Evolutionary conservation across 2,113 vertebrate species (phyloP), one percentile per base, ranked within the genome.

Genomic region (Chamaetylas fuelleborni): DNA sequence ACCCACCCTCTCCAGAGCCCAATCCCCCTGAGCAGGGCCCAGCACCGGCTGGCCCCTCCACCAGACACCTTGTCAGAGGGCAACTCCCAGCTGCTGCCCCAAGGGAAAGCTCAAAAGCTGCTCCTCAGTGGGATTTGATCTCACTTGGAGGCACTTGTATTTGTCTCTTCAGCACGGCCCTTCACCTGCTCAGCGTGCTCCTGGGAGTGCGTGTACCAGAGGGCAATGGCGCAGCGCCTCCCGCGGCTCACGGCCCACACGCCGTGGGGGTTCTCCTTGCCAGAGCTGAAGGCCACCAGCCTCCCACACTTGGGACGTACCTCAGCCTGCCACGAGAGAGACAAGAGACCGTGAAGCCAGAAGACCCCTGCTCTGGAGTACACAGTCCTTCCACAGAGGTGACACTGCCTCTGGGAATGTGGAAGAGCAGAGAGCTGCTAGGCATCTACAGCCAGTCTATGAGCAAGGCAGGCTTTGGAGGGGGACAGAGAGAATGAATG

Each of bases 171-270:
- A 77, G 48, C 45, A 14, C 0, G 9, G 58, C 19, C 42, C 62
- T 36, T 97, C 90, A 99, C 99, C 99, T 99, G 98, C 95, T 99
- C 99, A 23, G 97, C 98, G 33, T 99, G 99, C 69, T 98, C 98
- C 45, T 91, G 97, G 28, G 99, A 98, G 78, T 98, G 98, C 0
- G 99, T 99, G 95, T 99, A 99, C 99, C 99, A 99, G 74, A 99
- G 98, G 0, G 98, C 99, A 29, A 99, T 40, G 15, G 99, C 98
- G 6, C 99, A 99, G 83, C 99, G 98, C 61, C 98, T 98, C 5
- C 99, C 99, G 0, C 73, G 96, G 0, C 98, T 99, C 96, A 99
- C 99, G 0, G 99, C 99, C 42, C 98, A 98, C 36, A 99, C 99
- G 0, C 99, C 99, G 0, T 99, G 99, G 13, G 99, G 99, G 89